Conservation (phyloP, 2,113 vertebrate species). For the Xiphorhynchus elegans region DNA sequence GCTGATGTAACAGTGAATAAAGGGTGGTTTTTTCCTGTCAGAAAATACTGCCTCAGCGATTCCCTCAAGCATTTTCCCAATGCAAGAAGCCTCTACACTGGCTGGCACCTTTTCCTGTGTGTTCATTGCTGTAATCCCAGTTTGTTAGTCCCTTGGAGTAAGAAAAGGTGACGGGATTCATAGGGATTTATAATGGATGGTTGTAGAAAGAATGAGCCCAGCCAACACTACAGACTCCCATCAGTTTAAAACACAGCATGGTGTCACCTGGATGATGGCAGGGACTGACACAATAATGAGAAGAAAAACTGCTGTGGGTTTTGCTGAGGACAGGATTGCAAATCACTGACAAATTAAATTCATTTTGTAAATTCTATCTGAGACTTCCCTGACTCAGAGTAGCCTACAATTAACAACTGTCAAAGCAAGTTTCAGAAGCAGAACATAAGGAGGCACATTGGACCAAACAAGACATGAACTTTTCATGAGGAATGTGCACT, state of each 20-base stretch:
- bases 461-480: not conserved
- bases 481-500: not conserved
- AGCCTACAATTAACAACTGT: not conserved
- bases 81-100: not conserved
- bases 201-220: not conserved
- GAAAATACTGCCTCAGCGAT: not conserved
- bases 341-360: not conserved
- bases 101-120: not conserved
- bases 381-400: not conserved
- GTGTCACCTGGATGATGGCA: not conserved
- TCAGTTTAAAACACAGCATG: not conserved
- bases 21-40: not conserved
- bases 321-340: not conserved
- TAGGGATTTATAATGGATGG: not conserved
- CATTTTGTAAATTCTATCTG: not conserved
- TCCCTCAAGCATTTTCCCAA: not conserved
- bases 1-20: not conserved
- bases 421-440: not conserved
- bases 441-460: not conserved
- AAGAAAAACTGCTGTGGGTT: not conserved
- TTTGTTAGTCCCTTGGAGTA: not conserved
- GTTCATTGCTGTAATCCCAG: not conserved
- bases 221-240: not conserved
- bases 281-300: not conserved
- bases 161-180: not conserved